phyloP scores from a whole-genome alignment of 2,797 vertebrate genomes.

The Oreortyx pictus region DNA sequence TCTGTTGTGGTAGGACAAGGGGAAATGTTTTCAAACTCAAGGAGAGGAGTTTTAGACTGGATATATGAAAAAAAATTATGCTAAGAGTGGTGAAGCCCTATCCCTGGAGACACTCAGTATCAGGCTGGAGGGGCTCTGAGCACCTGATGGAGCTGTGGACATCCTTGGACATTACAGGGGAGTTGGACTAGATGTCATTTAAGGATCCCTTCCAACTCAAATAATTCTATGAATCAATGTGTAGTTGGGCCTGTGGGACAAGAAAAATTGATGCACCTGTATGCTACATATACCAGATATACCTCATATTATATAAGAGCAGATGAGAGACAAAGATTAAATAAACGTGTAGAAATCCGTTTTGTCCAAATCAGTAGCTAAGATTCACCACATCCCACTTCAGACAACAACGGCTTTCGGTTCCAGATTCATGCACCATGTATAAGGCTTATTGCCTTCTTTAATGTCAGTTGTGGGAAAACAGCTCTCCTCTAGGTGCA shows the following conservation, averaged over 20 bases:
- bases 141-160: too few species aligned
- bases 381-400: neutral
- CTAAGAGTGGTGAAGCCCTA: too few species aligned
- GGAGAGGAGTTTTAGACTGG: too few species aligned
- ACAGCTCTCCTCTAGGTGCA: neutral
- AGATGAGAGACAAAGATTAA: neutral
- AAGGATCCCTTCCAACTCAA: too few species aligned
- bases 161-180: too few species aligned
- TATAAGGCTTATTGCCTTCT: neutral
- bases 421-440: rapidly evolving
- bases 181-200: too few species aligned
- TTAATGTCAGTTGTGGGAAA: neutral
- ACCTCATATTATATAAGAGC: neutral
- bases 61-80: too few species aligned
- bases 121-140: too few species aligned
- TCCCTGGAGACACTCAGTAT: too few species aligned
- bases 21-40: too few species aligned
- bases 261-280: neutral
- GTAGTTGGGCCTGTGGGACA: rapidly evolving
- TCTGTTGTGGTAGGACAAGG: too few species aligned
- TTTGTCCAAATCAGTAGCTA: neutral
- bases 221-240: too few species aligned
- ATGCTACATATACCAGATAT: neutral
- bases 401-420: neutral
- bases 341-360: neutral